Percentiles rank a stretch among this genome's conserved stretches.
Conservation (phyloP, 2,113 vertebrate species). For the Daboia siamensis region DNA sequence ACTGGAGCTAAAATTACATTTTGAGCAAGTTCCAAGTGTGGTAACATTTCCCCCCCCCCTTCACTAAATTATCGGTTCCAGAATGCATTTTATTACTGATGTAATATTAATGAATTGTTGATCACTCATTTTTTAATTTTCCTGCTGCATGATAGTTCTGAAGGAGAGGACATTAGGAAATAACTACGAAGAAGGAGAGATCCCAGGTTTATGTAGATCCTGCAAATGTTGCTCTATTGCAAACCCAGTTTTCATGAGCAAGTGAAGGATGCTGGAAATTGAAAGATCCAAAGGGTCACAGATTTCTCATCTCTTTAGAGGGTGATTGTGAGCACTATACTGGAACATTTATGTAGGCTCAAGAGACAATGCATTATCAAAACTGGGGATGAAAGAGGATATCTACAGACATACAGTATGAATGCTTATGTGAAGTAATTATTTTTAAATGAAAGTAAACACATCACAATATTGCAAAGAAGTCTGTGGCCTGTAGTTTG, state of each 20-base stretch:
- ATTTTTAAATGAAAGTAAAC: neutral
- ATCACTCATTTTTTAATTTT: neutral
- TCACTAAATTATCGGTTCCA: neutral
- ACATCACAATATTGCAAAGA: neutral
- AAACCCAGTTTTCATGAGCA: neutral
- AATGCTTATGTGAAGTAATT: neutral
- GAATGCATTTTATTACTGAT: neutral
- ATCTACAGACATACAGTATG: neutral
- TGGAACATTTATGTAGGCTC: neutral
- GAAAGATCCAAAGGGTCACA: neutral
- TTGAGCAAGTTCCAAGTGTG: neutral
- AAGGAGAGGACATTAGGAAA: neutral
- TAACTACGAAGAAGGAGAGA: neutral
- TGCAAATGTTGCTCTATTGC: neutral
- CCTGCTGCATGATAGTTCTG: neutral
- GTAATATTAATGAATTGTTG: neutral
- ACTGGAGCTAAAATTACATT: neutral
- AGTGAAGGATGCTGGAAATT: neutral
- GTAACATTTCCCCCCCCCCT: neutral
- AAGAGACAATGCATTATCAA: neutral
- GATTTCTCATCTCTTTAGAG: neutral
- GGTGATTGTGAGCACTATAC: neutral
- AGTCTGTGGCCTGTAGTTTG: neutral
- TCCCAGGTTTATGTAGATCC: neutral
- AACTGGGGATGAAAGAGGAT: neutral